A percentile compares a stretch with the other conserved stretches of the same genome.
phyloP scores from a whole-genome alignment of 2,888 invertebrate species.

The Rhogogaster chlorosoma region DNA sequence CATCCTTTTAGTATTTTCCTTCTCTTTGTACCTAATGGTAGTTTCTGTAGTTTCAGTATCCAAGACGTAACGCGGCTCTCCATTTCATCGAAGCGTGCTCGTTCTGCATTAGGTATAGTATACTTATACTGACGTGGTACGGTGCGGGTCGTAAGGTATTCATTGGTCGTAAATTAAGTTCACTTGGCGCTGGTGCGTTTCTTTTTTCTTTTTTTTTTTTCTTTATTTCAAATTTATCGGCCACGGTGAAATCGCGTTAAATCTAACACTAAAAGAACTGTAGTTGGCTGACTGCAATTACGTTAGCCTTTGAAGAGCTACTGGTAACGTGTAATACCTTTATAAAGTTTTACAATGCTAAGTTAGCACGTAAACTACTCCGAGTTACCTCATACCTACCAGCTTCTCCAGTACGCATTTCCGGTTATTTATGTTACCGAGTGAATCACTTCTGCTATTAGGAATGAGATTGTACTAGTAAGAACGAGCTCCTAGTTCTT shows the following conservation, averaged over 20 bases:
- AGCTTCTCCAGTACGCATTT: constrained; percentile 57
- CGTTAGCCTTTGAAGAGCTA: neutral
- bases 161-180: constrained; percentile 27
- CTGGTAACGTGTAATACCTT: constrained; percentile 1
- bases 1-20: neutral
- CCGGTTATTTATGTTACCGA: constrained; percentile 59
- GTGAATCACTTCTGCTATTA: constrained; percentile 61
- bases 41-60: neutral
- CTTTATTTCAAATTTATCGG: neutral
- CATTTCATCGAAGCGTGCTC: neutral
- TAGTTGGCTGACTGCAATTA: constrained; percentile 1
- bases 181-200: neutral
- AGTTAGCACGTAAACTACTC: constrained; percentile 62
- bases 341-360: constrained; percentile 61
- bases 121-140: neutral
- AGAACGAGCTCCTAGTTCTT: neutral
- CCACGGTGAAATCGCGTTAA: constrained; percentile 5
- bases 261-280: neutral
- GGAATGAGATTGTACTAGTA: constrained; percentile 24
- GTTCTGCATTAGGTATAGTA: neutral
- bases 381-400: constrained; percentile 38
- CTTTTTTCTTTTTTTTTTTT: neutral
- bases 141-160: neutral
- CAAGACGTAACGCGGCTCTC: neutral
- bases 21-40: neutral